These are phyloP conservation scores for Lerema accius DNA, from an alignment of 1,140 invertebrate species.

Conservation along the genomic window DNA sequence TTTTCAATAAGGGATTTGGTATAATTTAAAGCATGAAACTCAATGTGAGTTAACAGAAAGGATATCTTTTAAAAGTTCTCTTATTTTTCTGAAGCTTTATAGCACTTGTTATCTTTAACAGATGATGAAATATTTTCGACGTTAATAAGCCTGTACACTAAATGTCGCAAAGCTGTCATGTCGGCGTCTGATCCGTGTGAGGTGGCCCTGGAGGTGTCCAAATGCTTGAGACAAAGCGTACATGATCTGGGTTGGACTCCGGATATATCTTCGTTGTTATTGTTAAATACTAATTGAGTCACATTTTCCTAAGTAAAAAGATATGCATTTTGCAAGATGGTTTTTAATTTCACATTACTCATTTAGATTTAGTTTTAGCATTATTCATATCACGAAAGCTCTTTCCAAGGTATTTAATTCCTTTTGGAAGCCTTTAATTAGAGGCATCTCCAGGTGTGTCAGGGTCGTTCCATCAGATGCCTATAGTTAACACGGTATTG, in stretches of 20 bases:
- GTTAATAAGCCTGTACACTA: conserved; percentile 15
- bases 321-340: too few relatives aligned
- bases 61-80: too few relatives aligned
- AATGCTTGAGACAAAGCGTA: conserved; percentile 41
- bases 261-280: conserved; percentile 23
- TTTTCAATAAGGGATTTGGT: too few relatives aligned
- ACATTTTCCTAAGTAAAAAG: too few relatives aligned
- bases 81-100: neutral
- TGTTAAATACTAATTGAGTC: too few relatives aligned
- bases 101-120: conserved; percentile 3
- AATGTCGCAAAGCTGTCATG: neutral
- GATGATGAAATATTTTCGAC: conserved; percentile 21
- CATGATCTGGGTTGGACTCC: conserved; percentile 38
- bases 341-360: too few relatives aligned
- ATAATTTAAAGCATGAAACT: too few relatives aligned
- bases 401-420: too few relatives aligned
- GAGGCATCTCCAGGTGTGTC: neutral
- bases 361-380: too few relatives aligned
- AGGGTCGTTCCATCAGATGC: neutral
- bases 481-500: neutral
- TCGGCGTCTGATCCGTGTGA: conserved; percentile 12
- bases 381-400: too few relatives aligned
- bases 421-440: too few relatives aligned
- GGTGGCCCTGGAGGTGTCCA: conserved; percentile 26
- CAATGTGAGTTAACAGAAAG: too few relatives aligned